Conservation (phyloP, 64 coral and sea anemone genomes). For the Porites australiensis region DNA sequence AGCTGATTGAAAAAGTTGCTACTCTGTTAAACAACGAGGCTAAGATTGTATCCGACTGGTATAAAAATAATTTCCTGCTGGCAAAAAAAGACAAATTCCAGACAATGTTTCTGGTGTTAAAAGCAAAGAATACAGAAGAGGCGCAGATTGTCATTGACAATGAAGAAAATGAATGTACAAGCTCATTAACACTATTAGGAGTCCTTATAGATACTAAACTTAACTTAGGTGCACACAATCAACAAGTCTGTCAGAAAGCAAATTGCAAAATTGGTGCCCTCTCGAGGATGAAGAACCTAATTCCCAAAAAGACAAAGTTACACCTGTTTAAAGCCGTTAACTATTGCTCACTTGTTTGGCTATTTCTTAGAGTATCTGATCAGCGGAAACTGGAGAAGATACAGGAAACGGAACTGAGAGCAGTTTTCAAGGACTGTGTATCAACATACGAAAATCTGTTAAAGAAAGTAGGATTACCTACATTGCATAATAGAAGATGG, state of each 20-base stretch:
- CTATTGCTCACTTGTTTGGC: slow-evolving; percentile 40
- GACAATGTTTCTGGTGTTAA: background rate
- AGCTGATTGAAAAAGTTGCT: slow-evolving; percentile 14
- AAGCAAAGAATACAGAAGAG: slow-evolving; percentile 4
- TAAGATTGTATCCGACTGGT: slow-evolving; percentile 40
- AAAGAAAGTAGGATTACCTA: background rate
- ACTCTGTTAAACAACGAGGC: slow-evolving; percentile 28
- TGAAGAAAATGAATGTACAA: background rate
- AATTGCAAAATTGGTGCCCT: slow-evolving; percentile 9
- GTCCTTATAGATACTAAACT: slow-evolving; percentile 33
- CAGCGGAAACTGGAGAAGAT: background rate
- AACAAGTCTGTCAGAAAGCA: slow-evolving; percentile 44
- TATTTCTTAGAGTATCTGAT: background rate
- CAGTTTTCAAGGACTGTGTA: background rate
- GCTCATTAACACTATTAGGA: slow-evolving; percentile 37
- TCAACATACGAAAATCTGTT: background rate
- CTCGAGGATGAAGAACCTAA: slow-evolving; percentile 23
- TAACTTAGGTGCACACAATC: slow-evolving; percentile 1
- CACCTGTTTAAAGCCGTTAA: slow-evolving; percentile 35
- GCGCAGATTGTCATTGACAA: slow-evolving; percentile 15
- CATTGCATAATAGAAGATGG: slow-evolving; percentile 25
- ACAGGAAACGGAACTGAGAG: background rate
- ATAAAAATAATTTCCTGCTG: slow-evolving; percentile 19
- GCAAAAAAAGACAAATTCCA: slow-evolving; percentile 10
- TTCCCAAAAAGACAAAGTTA: slow-evolving; percentile 31